Evolutionary conservation across 2,113 vertebrate genomes (phyloP), one percentile per base, ranked within the genome.

Genomic region (Daubentonia madagascariensis): DNA sequence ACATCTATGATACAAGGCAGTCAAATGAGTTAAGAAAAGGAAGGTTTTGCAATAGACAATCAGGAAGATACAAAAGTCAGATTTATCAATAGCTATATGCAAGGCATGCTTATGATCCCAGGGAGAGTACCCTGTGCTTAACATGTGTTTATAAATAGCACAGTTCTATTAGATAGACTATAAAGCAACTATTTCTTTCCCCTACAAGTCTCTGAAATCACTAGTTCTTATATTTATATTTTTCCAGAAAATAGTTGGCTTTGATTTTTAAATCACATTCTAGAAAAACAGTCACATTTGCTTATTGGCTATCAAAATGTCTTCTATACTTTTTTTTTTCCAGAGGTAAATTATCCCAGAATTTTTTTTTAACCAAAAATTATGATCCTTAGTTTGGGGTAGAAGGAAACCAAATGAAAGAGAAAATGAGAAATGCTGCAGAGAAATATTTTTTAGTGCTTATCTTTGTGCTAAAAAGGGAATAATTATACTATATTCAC

Each of bases 41-140:
- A 84, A 73, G 32, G 79, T 63, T 96, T 96, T 96, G 4, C 9
- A 87, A 37, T 84, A 37, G 37, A 78, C 8, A 86, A 68, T 93
- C 13, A 94, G 25, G 84, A 30, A 61, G 28, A 95, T 86, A 91
- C 52, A 97, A 88, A 40, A 78, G 9, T 76, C 10, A 88, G 43
- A 85, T 95, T 96, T 96, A 61, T 95, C 37, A 40, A 80, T 11
- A 25, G 57, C 37, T 92, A 72, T 37, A 50, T 57, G 79, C 95
- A 45, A 96, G 87, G 17, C 93, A 78, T 68, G 4, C 84, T 92
- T 92, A 79, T 2, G 5, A 93, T 54, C 92, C 52, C 28, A 96
- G 93, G 35, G 43, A 94, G 96, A 94, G 32, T 1, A 28, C 40
- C 91, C 67, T 95, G 54, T 87, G 85, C 25, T 94, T 96, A n/a